phyloP scores from a whole-genome alignment of 2,797 vertebrate genomes.

The Neomorphus geoffroyi region DNA sequence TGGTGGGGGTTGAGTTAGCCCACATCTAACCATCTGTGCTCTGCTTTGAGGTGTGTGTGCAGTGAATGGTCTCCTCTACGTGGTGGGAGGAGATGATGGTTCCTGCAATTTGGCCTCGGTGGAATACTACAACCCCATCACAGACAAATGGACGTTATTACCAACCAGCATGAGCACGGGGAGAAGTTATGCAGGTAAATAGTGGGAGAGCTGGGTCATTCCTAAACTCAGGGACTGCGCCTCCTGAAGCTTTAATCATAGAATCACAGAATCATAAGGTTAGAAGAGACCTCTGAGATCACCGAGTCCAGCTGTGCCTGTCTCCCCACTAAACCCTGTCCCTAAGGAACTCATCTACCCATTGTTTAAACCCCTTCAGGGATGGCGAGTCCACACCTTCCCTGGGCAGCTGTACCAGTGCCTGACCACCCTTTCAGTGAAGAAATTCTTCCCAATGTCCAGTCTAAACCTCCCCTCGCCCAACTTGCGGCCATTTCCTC shows the following conservation, averaged over 20 bases:
- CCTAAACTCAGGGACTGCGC: background rate
- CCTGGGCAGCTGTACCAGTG: too few relatives aligned
- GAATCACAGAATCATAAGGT: too few relatives aligned
- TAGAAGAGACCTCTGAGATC: too few relatives aligned
- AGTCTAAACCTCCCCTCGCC: too few relatives aligned
- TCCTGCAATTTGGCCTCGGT: slow-evolving; percentile 95
- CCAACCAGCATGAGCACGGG: slow-evolving; percentile 97
- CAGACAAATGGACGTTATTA: slow-evolving; percentile 93
- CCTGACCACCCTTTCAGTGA: too few relatives aligned
- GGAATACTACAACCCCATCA: slow-evolving; percentile 91
- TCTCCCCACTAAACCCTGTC: too few relatives aligned
- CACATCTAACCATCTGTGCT: background rate
- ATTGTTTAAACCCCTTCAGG: too few relatives aligned
- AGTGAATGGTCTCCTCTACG: slow-evolving; percentile 92
- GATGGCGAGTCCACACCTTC: too few relatives aligned
- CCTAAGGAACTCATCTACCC: too few relatives aligned
- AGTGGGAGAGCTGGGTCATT: background rate
- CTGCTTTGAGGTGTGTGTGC: slow-evolving; percentile 88
- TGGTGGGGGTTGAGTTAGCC: background rate
- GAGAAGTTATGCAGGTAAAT: slow-evolving; percentile 91
- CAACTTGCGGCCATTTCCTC: too few relatives aligned
- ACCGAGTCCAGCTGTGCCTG: too few relatives aligned
- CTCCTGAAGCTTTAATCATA: background rate
- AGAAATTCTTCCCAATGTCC: too few relatives aligned
- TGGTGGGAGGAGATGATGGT: slow-evolving; percentile 95